Percentiles rank a stretch among this genome's conserved stretches.
Evolutionary conservation across 2,797 vertebrate species (phyloP).

Genomic region (Semotilus atromaculatus): DNA sequence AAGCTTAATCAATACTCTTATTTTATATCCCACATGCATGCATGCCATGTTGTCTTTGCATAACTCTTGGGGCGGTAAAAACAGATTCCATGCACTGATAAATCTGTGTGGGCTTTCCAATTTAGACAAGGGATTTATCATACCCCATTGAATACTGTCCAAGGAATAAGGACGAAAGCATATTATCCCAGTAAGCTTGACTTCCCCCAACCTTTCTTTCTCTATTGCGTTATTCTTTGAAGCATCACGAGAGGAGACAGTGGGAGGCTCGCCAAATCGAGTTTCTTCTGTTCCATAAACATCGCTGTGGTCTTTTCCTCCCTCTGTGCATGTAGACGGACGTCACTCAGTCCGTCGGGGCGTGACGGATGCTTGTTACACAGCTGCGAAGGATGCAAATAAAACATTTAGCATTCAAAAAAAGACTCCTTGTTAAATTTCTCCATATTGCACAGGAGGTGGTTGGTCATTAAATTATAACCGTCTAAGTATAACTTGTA

Average conservation of each 20-base stretch:
- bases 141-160: constrained; percentile 47
- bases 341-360: constrained; percentile 19
- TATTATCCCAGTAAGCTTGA: constrained; percentile 23
- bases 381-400: constrained; percentile 39
- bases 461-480: constrained; percentile 5
- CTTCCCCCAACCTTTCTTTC: not conserved
- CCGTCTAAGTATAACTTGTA: not conserved
- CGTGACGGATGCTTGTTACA: constrained; percentile 14
- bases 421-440: constrained; percentile 25
- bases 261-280: not conserved
- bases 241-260: not conserved
- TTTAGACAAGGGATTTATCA: constrained; percentile 47
- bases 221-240: constrained; percentile 4
- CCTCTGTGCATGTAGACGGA: constrained; percentile 4
- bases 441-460: not conserved
- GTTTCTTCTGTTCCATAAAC: constrained; percentile 20
- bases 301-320: not conserved
- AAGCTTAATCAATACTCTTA: not conserved
- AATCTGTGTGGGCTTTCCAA: constrained; percentile 41
- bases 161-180: constrained; percentile 36
- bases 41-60: constrained; percentile 20
- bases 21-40: not conserved
- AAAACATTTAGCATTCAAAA: constrained; percentile 59
- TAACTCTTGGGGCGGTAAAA: constrained; percentile 12
- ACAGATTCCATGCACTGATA: not conserved